These are phyloP conservation scores for Philhelius pedissequus DNA, from an alignment of 2,888 invertebrate species.

Conservation along the genomic window DNA sequence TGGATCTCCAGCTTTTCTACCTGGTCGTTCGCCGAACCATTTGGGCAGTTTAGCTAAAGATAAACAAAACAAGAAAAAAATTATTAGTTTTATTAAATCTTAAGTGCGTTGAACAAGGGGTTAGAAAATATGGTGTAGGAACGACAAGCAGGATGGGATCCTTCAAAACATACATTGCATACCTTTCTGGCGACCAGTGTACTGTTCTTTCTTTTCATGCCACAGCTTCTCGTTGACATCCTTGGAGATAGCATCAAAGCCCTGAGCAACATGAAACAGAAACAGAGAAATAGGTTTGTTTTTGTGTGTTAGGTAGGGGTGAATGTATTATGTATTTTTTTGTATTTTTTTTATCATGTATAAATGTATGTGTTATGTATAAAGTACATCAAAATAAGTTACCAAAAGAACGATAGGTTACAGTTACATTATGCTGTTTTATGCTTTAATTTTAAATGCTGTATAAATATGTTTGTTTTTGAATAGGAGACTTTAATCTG, in stretches of 20 bases:
- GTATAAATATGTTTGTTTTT: not conserved
- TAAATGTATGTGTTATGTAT: not conserved
- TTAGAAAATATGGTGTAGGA: not conserved
- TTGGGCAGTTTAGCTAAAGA: constrained; percentile 92
- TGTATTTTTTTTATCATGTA: not conserved
- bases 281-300: constrained; percentile 50
- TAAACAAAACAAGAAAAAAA: not conserved
- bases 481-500: not conserved
- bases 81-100: not conserved
- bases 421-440: constrained; percentile 49
- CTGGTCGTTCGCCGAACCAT: constrained; percentile 97
- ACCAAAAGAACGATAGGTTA: constrained; percentile 44
- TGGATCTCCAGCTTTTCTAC: constrained; percentile 93
- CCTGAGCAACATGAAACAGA: constrained; percentile 81
- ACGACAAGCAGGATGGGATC: constrained; percentile 24
- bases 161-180: constrained; percentile 79
- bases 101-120: not conserved
- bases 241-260: constrained; percentile 90
- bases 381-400: constrained; percentile 24
- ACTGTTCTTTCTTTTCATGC: constrained; percentile 92
- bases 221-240: constrained; percentile 92
- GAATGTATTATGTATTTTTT: not conserved
- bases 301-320: constrained; percentile 35
- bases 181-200: constrained; percentile 94
- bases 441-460: not conserved